A percentile compares a stretch with the other conserved stretches of the same genome.
These are phyloP conservation scores for Tachystola acroxantha DNA, from an alignment of 2,888 invertebrate species.

Conservation along the genomic window DNA sequence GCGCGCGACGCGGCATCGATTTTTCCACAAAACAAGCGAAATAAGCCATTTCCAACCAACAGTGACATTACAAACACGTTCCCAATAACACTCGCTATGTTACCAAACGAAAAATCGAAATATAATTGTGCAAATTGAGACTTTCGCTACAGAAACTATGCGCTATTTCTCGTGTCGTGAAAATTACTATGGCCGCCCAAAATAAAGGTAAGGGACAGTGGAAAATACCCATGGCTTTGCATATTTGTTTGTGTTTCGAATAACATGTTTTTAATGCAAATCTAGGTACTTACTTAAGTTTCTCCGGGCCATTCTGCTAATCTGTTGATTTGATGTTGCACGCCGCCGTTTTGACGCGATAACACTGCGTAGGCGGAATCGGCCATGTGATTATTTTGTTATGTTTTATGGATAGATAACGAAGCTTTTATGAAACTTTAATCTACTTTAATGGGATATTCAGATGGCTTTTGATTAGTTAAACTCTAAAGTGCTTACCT, in stretches of 20 bases:
- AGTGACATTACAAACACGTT: constrained; percentile 64
- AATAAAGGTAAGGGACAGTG: constrained; percentile 58
- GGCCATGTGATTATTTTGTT: constrained; percentile 59
- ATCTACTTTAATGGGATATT: constrained; percentile 4
- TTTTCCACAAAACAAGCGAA: constrained; percentile 66
- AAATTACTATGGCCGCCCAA: constrained; percentile 60
- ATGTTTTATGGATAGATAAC: constrained; percentile 49
- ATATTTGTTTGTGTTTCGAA: constrained; percentile 2
- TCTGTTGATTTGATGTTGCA: constrained; percentile 31
- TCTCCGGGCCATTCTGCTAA: not conserved
- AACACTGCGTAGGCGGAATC: constrained; percentile 57
- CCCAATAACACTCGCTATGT: constrained; percentile 34
- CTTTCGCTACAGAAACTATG: constrained; percentile 49
- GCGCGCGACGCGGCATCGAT: constrained; percentile 71
- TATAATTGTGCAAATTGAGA: constrained; percentile 44
- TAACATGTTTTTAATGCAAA: not conserved
- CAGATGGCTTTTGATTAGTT: not conserved
- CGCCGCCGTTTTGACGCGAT: constrained; percentile 29
- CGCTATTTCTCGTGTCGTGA: constrained; percentile 36
- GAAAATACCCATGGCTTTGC: constrained; percentile 13
- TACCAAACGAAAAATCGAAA: constrained; percentile 21
- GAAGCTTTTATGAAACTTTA: constrained; percentile 28
- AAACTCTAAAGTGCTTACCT: too few relatives aligned
- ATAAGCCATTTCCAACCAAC: constrained; percentile 60
- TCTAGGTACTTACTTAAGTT: not conserved